These are phyloP conservation scores for Zeus faber DNA, from an alignment of 2,113 vertebrate species.

Conservation along the genomic window DNA sequence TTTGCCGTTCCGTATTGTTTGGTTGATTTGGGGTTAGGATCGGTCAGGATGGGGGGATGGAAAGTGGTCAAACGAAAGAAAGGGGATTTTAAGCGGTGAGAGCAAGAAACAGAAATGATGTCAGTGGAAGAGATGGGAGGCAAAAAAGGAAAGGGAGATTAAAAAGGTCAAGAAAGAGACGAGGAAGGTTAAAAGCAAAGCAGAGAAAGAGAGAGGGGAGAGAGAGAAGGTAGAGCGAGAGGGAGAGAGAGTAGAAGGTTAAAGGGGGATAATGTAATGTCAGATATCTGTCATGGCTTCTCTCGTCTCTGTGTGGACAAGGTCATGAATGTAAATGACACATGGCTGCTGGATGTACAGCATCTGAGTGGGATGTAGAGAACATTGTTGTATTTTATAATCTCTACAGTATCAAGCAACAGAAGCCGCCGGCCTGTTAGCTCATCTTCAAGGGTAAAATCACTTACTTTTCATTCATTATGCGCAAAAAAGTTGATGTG, in stretches of 20 bases:
- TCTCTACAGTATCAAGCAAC: too few species aligned
- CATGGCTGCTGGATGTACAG: conserved; percentile 43
- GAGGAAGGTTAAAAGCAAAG: conserved; percentile 54
- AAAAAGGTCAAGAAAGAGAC: conserved; percentile 45
- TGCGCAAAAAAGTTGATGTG: too few species aligned
- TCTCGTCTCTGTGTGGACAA: conserved; percentile 62
- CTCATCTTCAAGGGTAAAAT: too few species aligned
- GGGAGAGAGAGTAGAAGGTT: conserved; percentile 47
- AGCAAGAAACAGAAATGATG: background rate
- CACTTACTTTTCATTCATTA: too few species aligned
- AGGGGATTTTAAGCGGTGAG: background rate
- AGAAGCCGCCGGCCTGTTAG: too few species aligned
- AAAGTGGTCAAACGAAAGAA: too few species aligned
- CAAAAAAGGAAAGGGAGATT: conserved; percentile 10
- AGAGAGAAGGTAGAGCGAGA: conserved; percentile 23
- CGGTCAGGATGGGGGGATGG: too few species aligned
- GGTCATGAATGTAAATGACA: conserved; percentile 68
- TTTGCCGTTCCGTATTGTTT: too few species aligned
- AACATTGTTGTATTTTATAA: conserved; percentile 16
- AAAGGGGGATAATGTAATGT: conserved; percentile 66
- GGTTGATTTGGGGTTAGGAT: too few species aligned
- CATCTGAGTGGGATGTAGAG: conserved; percentile 44
- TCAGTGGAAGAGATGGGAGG: background rate
- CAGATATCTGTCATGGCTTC: conserved; percentile 68
- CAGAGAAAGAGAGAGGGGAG: conserved; percentile 21